phyloP scores from a whole-genome alignment of 2,113 vertebrate species.

The Verasper variegatus region DNA sequence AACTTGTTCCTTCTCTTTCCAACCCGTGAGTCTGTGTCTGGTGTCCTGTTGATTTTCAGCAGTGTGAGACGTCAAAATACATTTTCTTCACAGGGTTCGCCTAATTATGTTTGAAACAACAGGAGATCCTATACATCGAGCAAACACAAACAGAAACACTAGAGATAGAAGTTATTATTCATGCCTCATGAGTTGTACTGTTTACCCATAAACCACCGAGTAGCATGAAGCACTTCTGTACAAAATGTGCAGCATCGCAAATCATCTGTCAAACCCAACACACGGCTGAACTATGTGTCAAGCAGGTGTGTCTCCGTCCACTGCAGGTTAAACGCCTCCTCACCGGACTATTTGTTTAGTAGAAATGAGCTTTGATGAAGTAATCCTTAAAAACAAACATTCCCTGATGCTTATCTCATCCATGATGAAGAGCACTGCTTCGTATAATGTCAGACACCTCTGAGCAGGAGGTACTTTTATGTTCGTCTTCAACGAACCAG shows the following conservation, averaged over 20 bases:
- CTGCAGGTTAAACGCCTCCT: no score
- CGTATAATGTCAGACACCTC: not conserved
- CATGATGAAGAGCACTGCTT: not conserved
- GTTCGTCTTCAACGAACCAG: no score
- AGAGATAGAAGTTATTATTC: not conserved
- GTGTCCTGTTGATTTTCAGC: not conserved
- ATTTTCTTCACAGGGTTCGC: not conserved
- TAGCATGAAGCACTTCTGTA: not conserved
- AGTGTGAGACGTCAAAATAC: not conserved
- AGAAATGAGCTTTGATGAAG: not conserved
- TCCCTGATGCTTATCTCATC: not conserved
- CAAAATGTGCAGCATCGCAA: not conserved
- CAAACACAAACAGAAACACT: slow-evolving; percentile 19
- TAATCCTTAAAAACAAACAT: not conserved
- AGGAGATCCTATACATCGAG: slow-evolving; percentile 3
- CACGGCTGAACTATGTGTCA: no score
- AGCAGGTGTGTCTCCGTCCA: no score
- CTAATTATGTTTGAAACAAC: slow-evolving; percentile 15
- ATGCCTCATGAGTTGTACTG: not conserved
- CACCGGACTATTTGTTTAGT: no score
- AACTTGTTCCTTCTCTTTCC: not conserved
- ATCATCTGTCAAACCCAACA: no score
- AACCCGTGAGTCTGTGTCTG: not conserved
- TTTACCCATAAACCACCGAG: not conserved
- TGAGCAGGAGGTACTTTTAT: not conserved